Conservation (phyloP, 2,888 invertebrate species). For the Plagodis pulveraria region DNA sequence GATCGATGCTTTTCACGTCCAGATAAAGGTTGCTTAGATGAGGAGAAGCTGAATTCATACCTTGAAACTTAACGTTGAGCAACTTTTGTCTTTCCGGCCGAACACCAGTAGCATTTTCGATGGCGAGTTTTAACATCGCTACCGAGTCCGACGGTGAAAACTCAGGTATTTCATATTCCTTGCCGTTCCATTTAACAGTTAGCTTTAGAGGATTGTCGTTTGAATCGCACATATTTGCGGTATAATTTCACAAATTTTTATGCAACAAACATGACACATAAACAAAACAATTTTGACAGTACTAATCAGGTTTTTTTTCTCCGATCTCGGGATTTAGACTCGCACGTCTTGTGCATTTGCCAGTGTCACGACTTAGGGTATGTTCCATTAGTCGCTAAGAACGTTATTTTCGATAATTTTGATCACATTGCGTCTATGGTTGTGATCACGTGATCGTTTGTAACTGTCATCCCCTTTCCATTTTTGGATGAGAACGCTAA, state of each 20-base stretch:
- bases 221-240: conserved; percentile 75
- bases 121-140: conserved; percentile 92
- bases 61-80: conserved; percentile 96
- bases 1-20: conserved; percentile 3
- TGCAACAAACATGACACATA: conserved; percentile 64
- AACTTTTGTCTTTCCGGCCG: conserved; percentile 97
- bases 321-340: no score
- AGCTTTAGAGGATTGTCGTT: conserved; percentile 82
- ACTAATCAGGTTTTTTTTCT: not conserved
- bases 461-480: no score
- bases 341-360: no score
- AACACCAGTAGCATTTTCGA: conserved; percentile 95
- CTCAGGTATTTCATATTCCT: conserved; percentile 92
- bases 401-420: no score
- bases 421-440: no score
- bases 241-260: conserved; percentile 30
- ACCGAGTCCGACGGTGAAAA: conserved; percentile 92
- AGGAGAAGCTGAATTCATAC: conserved; percentile 73
- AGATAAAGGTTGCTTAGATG: conserved; percentile 15
- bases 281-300: conserved; percentile 55
- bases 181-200: conserved; percentile 96
- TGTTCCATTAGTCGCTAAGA: no score
- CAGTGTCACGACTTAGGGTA: no score
- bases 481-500: no score
- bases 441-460: no score